Conservation (phyloP, 2,888 invertebrate species). For the Sphecodes monilicornis region DNA sequence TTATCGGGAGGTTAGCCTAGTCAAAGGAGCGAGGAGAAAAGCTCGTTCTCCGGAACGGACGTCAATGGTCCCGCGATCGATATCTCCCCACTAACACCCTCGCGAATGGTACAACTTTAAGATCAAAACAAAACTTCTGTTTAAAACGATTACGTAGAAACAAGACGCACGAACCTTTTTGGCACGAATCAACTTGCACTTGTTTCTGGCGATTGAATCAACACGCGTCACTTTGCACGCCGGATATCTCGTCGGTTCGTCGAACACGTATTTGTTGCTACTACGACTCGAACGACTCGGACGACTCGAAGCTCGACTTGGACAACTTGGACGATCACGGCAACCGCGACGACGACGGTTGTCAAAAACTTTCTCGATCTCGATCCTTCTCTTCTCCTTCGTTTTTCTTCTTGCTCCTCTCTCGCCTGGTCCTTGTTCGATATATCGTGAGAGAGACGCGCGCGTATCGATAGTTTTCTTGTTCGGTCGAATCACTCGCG, state of each 20-base stretch:
- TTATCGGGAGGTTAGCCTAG: conserved; percentile 59
- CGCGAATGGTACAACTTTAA: conserved; percentile 63
- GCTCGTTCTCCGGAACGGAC: conserved; percentile 73
- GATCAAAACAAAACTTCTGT: conserved; percentile 71
- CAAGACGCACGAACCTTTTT: conserved; percentile 41
- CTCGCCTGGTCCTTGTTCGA: neutral
- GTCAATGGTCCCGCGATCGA: conserved; percentile 76
- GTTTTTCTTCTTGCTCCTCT: conserved; percentile 1
- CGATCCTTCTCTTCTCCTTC: conserved; percentile 10
- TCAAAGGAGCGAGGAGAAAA: conserved; percentile 50
- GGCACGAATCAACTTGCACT: conserved; percentile 58
- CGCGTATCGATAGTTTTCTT: conserved; percentile 28
- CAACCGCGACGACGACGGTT: conserved; percentile 13
- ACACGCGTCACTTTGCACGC: conserved; percentile 58
- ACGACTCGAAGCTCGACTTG: neutral
- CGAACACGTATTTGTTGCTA: conserved; percentile 26
- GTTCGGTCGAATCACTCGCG: conserved; percentile 19
- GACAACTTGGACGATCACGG: conserved; percentile 19
- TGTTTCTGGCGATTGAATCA: conserved; percentile 45
- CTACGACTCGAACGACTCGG: conserved; percentile 7
- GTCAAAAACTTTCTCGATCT: conserved; percentile 32
- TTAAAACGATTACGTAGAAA: conserved; percentile 28
- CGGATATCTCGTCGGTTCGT: conserved; percentile 32
- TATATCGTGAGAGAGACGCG: neutral
- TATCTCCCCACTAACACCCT: conserved; percentile 68